These are phyloP conservation scores for Lithosia quadra DNA, from an alignment of 2,888 invertebrate genomes.

Conservation along the genomic window DNA sequence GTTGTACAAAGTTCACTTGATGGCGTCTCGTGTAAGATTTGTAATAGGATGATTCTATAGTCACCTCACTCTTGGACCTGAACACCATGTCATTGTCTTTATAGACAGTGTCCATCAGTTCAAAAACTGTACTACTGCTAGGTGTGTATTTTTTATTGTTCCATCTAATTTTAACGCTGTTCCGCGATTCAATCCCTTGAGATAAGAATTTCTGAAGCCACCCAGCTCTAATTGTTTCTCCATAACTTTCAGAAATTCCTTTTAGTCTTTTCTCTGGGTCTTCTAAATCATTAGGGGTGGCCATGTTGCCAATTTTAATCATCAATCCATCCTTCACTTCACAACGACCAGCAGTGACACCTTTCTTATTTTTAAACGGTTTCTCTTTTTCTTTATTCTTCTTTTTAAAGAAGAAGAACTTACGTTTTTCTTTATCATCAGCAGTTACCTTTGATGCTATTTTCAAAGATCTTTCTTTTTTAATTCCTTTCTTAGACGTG, in stretches of 20 bases:
- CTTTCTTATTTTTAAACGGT: conserved; percentile 62
- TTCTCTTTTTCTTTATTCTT: conserved; percentile 51
- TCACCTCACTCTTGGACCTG: conserved; percentile 68
- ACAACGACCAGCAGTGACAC: conserved; percentile 71
- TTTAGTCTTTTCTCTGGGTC: conserved; percentile 23
- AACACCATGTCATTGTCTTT: conserved; percentile 63
- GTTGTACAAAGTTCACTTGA: conserved; percentile 63
- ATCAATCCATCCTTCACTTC: conserved; percentile 71
- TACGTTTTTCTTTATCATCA: conserved; percentile 54
- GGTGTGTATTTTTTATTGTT: conserved; percentile 70
- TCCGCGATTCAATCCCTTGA: conserved; percentile 62
- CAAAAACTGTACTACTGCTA: conserved; percentile 74
- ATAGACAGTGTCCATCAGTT: conserved; percentile 70
- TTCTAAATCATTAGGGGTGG: conserved; percentile 34
- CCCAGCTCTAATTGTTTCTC: conserved; percentile 59
- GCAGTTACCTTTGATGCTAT: conserved; percentile 49
- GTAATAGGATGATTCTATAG: conserved; percentile 57
- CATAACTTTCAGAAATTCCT: conserved; percentile 43
- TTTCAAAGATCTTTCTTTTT: conserved; percentile 29
- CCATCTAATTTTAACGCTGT: conserved; percentile 74
- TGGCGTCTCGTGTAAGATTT: conserved; percentile 54
- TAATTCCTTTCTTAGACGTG: conserved; percentile 38
- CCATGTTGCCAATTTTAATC: conserved; percentile 60
- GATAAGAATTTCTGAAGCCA: conserved; percentile 71
- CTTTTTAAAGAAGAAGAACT: conserved; percentile 73